Evolutionary conservation across 2,113 vertebrate species (phyloP).

Genomic region (Speoplatyrhinus poulsoni): DNA sequence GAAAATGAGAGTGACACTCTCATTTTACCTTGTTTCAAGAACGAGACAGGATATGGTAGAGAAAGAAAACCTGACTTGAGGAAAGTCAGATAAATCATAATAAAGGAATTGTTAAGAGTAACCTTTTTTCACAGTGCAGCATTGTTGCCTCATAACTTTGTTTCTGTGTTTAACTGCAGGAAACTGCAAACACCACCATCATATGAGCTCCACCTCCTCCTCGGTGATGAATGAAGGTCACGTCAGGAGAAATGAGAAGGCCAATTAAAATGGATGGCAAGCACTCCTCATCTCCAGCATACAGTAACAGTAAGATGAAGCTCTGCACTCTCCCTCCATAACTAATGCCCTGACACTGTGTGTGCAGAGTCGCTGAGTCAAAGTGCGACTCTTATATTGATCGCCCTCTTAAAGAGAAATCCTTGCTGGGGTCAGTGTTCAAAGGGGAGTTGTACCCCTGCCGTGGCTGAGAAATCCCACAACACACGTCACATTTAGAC

Average conservation of each 20-base stretch:
- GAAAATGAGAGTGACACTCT: no score
- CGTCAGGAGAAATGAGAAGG: constrained; percentile 18
- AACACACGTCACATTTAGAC: no score
- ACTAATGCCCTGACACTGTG: constrained; percentile 25
- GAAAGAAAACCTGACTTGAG: no score
- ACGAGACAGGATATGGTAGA: no score
- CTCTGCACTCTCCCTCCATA: constrained; percentile 29
- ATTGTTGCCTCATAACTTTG: background rate
- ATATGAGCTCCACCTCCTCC: background rate
- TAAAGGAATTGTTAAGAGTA: background rate
- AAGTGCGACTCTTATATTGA: no score
- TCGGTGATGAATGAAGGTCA: constrained; percentile 29
- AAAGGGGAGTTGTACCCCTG: no score
- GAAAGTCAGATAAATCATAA: no score
- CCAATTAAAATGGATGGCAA: constrained; percentile 40
- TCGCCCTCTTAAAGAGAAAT: no score
- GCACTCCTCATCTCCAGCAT: constrained; percentile 20
- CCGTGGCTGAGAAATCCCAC: no score
- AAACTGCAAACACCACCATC: background rate
- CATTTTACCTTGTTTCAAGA: no score
- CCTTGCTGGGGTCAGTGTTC: no score
- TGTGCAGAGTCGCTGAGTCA: background rate
- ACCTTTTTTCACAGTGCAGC: background rate
- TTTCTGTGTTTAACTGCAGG: constrained; percentile 11
- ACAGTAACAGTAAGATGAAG: constrained; percentile 3